These are phyloP conservation scores for Vanessa atalanta DNA, from an alignment of 1,140 invertebrate genomes.

Conservation along the genomic window DNA sequence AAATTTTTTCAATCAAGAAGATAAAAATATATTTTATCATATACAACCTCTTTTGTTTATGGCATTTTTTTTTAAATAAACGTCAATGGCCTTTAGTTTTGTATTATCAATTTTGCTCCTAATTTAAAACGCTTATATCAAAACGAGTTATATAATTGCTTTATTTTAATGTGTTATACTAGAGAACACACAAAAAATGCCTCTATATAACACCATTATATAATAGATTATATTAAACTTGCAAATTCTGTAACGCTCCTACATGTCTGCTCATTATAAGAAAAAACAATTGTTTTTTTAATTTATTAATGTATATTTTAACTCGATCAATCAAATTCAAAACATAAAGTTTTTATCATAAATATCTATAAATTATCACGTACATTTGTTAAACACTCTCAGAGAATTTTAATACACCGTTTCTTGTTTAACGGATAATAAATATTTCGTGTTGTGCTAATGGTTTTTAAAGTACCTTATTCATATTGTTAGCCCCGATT, in stretches of 20 bases:
- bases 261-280: background rate
- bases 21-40: too few relatives aligned
- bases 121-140: background rate
- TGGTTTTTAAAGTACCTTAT: constrained; percentile 30
- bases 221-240: constrained; percentile 3
- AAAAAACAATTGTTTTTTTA: background rate
- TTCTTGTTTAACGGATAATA: constrained; percentile 9
- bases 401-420: background rate
- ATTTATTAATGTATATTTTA: background rate
- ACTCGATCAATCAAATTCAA: background rate
- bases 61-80: too few relatives aligned
- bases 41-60: too few relatives aligned
- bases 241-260: background rate
- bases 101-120: background rate
- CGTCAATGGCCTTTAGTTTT: background rate
- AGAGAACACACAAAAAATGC: background rate
- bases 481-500: constrained; percentile 22
- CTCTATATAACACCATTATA: constrained; percentile 7
- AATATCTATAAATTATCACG: background rate
- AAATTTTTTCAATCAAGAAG: too few relatives aligned
- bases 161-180: constrained; percentile 1
- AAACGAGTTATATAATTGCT: constrained; percentile 2
- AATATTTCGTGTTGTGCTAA: constrained; percentile 13
- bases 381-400: background rate
- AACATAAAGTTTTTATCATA: background rate